Evolutionary conservation across 1,140 invertebrate species (phyloP).

Genomic region (Drosophila leontia): DNA sequence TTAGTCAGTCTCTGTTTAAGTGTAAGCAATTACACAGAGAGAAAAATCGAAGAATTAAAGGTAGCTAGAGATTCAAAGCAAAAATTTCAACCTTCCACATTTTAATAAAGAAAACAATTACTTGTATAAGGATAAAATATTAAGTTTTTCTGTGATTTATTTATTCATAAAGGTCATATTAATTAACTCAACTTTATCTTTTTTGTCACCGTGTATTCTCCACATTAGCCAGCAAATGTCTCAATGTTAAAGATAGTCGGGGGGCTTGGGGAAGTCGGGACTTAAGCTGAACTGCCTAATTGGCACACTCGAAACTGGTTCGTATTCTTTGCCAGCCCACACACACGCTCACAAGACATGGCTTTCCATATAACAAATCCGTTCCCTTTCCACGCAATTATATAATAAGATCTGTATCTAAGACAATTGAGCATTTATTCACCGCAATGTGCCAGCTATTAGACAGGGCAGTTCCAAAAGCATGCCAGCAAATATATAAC

Average conservation of each 20-base stretch:
- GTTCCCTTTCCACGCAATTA: conserved; percentile 26
- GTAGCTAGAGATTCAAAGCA: neutral
- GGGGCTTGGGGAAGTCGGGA: conserved; percentile 9
- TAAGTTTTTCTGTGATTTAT: neutral
- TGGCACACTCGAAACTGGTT: conserved; percentile 58
- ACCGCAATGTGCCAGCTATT: conserved; percentile 27
- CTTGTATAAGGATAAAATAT: neutral
- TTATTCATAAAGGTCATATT: neutral
- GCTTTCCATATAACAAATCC: neutral
- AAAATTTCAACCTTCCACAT: neutral
- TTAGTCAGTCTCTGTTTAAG: neutral
- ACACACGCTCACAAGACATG: conserved; percentile 13
- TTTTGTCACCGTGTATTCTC: conserved; percentile 11
- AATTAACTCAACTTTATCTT: neutral
- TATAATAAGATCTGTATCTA: conserved; percentile 36
- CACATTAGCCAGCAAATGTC: conserved; percentile 26
- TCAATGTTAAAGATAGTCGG: neutral
- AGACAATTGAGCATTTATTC: conserved; percentile 40
- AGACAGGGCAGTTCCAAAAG: conserved; percentile 18
- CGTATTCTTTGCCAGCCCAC: conserved; percentile 35
- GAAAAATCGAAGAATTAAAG: neutral
- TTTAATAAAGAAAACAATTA: too few species aligned
- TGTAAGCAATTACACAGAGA: neutral
- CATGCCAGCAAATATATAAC: conserved; percentile 4
- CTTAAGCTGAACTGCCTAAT: conserved; percentile 39